Evolutionary conservation across 2,888 invertebrate species (phyloP).

Genomic region (Acrocyrtus sp.): DNA sequence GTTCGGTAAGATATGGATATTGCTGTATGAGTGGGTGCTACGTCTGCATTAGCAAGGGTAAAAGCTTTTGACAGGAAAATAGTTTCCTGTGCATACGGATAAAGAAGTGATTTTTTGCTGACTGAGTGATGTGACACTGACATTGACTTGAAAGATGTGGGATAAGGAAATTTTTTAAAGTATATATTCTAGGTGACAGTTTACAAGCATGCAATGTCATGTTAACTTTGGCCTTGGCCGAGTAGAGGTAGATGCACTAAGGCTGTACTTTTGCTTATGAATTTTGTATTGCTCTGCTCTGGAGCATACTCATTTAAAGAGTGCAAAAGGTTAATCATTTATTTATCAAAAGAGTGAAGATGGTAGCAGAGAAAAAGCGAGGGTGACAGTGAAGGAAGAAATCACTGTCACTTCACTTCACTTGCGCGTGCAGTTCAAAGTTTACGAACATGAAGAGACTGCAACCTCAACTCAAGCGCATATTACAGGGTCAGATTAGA

Average conservation of each 20-base stretch:
- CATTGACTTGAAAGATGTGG: conserved; percentile 13
- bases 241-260: not conserved
- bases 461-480: too few relatives aligned
- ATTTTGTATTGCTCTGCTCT: not conserved
- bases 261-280: not conserved
- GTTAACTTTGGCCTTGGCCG: too few relatives aligned
- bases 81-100: too few relatives aligned
- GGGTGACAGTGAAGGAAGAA: not conserved
- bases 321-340: conserved; percentile 28
- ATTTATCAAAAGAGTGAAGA: not conserved
- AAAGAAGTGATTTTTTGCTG: not conserved
- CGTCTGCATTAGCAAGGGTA: not conserved
- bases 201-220: conserved; percentile 10
- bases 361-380: not conserved
- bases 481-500: too few relatives aligned
- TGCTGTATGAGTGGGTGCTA: not conserved
- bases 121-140: conserved; percentile 2
- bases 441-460: not conserved
- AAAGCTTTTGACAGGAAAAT: too few relatives aligned
- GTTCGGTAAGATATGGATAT: not conserved
- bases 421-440: not conserved
- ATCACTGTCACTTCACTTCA: not conserved
- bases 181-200: conserved; percentile 15
- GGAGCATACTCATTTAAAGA: not conserved
- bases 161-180: too few relatives aligned